Evolutionary conservation across 2,888 invertebrate genomes (phyloP), one percentile per base, ranked within the genome.

Genomic region (Monochamus alternatus): DNA sequence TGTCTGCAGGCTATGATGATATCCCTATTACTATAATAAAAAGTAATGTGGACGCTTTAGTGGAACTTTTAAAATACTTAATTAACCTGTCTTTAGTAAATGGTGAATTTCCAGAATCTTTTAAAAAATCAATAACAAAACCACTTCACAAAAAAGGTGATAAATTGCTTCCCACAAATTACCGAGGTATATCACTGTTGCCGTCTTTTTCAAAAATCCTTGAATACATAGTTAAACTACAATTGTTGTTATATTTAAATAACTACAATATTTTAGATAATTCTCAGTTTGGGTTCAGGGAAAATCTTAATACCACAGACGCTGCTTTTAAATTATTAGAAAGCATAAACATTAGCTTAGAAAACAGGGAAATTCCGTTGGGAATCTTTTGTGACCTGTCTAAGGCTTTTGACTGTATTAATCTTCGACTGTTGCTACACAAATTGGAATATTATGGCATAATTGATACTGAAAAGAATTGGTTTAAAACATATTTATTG

Each of bases 351-450:
- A 14, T 1, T 4, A 5, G 31, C 0, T 5, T 69, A 3, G 69
- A 69, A 69, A 14, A 12, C n/a, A 69, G 10, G 12, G 8, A 58
- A 5, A 9, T 14, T 12, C 58, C 59, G 44, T 44, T 69, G 5
- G 69, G 69, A 8, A 69, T 58, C 7, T 58, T 69, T 30, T 69
- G 69, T 14, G 69, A 69, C 22, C 59, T 69, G n/a, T 69, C 68
- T 12, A 62, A 47, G 30, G 47, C 66, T 8, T 66, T 73, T 58
- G 58, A 58, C 5, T 58, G n/a, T 14, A 7, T 58, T 14, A 14
- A 58, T 14, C 14, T 8, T 14, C n/a, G 3, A 12, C 3, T 58
- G n/a, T 7, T 58, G 3, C 14, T n/a, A 14, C n/a, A 14, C 22
- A 58, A 58, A 14, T 14, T 58, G 58, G 58, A 58, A 3, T 58